These are phyloP conservation scores for Cotesia typhae DNA, from an alignment of 1,140 invertebrate species.

Conservation along the genomic window DNA sequence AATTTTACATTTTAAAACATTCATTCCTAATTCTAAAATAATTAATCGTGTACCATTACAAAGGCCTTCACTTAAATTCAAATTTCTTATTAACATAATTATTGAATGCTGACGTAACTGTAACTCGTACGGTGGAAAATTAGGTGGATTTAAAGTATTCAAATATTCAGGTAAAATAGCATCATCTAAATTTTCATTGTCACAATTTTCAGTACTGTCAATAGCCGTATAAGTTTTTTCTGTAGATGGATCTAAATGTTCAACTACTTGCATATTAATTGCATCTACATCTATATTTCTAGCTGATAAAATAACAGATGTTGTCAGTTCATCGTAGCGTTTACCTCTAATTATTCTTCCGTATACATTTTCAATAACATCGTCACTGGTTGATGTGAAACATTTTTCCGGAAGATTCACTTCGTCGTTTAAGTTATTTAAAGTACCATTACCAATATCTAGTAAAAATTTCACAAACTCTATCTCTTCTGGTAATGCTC, in stretches of 20 bases:
- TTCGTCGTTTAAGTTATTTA: conserved; percentile 20
- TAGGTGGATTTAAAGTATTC: conserved; percentile 21
- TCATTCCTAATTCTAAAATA: no score
- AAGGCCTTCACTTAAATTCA: no score
- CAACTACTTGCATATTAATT: conserved; percentile 34
- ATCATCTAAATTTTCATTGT: conserved; percentile 18
- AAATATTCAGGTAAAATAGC: conserved; percentile 32
- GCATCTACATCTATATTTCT: conserved; percentile 36
- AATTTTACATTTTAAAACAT: no score
- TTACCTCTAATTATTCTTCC: conserved; percentile 25
- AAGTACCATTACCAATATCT: conserved; percentile 34
- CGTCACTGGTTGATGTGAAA: neutral
- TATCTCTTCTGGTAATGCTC: conserved; percentile 6
- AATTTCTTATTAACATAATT: no score
- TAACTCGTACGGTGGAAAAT: conserved; percentile 25
- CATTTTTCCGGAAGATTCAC: conserved; percentile 27
- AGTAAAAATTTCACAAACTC: conserved; percentile 38
- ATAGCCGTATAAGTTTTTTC: conserved; percentile 29
- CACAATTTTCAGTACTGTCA: conserved; percentile 26
- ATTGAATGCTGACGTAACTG: conserved; percentile 1
- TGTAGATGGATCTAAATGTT: conserved; percentile 27
- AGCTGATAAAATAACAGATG: neutral
- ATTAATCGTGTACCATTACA: no score
- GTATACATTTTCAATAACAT: conserved; percentile 28
- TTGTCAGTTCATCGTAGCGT: conserved; percentile 21